Evolutionary conservation across 92 coral and sea anemone species (phyloP).

Genomic region (Epizoanthus illoricatus): DNA sequence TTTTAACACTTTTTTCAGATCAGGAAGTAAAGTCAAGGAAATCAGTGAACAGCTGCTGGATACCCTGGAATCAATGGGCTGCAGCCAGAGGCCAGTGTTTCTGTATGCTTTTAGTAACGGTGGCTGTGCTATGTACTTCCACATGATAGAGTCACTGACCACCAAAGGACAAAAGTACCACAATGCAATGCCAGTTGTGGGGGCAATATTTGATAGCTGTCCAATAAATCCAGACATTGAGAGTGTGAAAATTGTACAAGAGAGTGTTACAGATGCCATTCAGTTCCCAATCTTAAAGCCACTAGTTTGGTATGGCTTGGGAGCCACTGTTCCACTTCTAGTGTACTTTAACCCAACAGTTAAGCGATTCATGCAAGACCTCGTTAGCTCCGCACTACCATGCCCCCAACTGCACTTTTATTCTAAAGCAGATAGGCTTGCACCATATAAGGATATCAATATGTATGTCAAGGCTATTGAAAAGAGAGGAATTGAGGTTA

Average conservation of each 20-base stretch:
- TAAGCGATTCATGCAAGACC: conserved; percentile 60
- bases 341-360: conserved; percentile 56
- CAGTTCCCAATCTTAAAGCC: conserved; percentile 58
- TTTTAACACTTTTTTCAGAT: conserved; percentile 70
- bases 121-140: conserved; percentile 75
- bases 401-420: conserved; percentile 72
- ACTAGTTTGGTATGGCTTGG: conserved; percentile 64
- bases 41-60: conserved; percentile 63
- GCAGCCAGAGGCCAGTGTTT: conserved; percentile 59
- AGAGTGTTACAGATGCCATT: conserved; percentile 69
- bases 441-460: conserved; percentile 74
- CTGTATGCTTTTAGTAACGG: conserved; percentile 80
- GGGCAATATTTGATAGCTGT: conserved; percentile 96
- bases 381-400: conserved; percentile 52
- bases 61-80: conserved; percentile 53
- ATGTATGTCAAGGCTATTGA: conserved; percentile 57
- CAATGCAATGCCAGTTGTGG: conserved; percentile 64
- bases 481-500: conserved; percentile 61
- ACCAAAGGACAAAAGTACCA: conserved; percentile 43
- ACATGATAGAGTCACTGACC: conserved; percentile 65
- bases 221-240: conserved; percentile 76
- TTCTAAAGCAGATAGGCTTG: conserved; percentile 78
- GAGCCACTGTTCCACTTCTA: conserved; percentile 57
- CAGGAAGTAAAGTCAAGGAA: conserved; percentile 64
- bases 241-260: conserved; percentile 65